Base-by-base conservation (phyloP, 1,140 invertebrate genomes). In the Halesus radiatus region DNA sequence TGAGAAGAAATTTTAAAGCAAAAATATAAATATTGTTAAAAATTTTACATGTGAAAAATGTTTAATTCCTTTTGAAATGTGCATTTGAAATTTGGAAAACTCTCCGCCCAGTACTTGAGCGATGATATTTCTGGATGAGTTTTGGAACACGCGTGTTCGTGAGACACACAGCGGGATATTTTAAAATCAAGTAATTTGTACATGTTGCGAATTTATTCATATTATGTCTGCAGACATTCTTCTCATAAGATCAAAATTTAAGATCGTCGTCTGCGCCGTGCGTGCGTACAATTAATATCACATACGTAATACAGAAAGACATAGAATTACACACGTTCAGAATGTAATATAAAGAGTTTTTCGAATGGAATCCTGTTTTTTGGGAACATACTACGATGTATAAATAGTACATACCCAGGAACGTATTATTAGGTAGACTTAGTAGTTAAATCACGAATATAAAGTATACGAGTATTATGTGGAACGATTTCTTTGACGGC, bases 141-240 rank as follows among this genome's bases (percentile, higher is more conserved):
- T 70, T 70, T 52, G 32, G 66, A 70, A 45, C 66, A 50, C 45
- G 66, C 66, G 66, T 50, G 62, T 29, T 50, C 5, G 37, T 13
- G 66, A 52, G 62, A 70, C 22, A 70, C 66, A 70, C 66, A 70
- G 32, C 66, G 66, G 37, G 32, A 70, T 70, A 70, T 70, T 70
- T 70, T 70, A 70, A 70, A 70, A 70, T 70, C 37, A 8, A 23
- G 37, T 70, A 70, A 70, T 70, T 70, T 70, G 66, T 70, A 70
- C 37, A 52, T 23, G 66, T 70, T 70, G 66, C 66, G 37, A 70
- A 70, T 70, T 50, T 70, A 70, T 70, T 70, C 20, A n/a, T 70
- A 45, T 70, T 50, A 70, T 70, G 66, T 70, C 66, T 70, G 66
- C 32, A 37, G 37, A 70, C 66, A 70, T 70, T 70, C 66, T 70